Evolutionary conservation across 2,797 vertebrate genomes (phyloP).

Genomic region (Acanthornis magna): DNA sequence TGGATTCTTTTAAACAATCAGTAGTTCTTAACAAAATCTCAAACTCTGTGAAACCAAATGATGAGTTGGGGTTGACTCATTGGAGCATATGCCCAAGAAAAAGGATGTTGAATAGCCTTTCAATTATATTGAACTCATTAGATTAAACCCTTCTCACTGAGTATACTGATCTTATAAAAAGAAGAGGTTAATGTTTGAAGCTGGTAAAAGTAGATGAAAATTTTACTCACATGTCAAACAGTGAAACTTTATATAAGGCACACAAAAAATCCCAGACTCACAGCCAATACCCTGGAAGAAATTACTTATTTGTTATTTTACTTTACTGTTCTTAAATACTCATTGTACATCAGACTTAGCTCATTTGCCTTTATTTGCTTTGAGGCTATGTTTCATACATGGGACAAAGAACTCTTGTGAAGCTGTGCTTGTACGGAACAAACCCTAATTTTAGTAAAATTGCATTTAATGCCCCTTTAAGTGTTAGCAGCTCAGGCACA

Average conservation of each 20-base stretch:
- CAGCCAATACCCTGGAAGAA: neutral
- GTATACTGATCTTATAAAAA: neutral
- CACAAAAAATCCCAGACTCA: neutral
- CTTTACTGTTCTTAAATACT: neutral
- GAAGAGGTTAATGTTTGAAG: neutral
- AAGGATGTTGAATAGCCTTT: neutral
- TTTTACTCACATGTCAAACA: neutral
- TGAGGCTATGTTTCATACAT: neutral
- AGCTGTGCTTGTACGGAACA: neutral
- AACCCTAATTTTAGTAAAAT: neutral
- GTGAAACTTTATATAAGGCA: neutral
- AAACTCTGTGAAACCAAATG: conserved; percentile 1
- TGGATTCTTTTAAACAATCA: conserved; percentile 41
- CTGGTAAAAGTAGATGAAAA: neutral
- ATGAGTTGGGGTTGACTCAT: neutral
- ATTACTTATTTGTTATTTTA: neutral
- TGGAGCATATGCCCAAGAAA: neutral
- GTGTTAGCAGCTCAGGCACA: neutral
- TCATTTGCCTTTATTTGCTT: neutral
- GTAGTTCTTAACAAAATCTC: conserved; percentile 3
- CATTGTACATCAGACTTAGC: neutral
- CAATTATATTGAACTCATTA: neutral
- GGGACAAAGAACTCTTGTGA: neutral
- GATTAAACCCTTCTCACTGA: neutral
- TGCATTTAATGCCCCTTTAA: neutral